Conservation (phyloP, 2,797 vertebrate genomes). For the Alosa sapidissima region DNA sequence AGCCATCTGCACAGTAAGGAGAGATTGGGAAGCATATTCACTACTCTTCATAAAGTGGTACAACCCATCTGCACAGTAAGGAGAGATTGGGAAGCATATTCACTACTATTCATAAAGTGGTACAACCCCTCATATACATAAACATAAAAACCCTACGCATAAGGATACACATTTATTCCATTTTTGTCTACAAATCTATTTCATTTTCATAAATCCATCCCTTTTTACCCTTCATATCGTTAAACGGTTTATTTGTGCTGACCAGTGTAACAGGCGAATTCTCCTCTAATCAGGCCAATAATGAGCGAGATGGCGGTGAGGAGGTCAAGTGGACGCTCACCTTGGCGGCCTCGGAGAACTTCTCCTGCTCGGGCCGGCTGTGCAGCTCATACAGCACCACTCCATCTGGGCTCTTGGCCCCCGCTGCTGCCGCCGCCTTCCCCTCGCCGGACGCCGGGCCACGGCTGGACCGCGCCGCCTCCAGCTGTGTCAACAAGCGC, state of each 20-base stretch:
- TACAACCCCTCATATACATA: not conserved
- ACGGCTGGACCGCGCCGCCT: conserved; percentile 79
- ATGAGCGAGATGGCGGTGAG: no score
- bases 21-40: not conserved
- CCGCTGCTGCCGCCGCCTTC: conserved; percentile 51
- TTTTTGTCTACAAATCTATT: not conserved
- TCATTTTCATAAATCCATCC: not conserved
- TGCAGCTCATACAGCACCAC: conserved; percentile 90
- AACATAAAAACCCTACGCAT: not conserved
- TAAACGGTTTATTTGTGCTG: no score
- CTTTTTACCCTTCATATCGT: not conserved
- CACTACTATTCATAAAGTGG: not conserved
- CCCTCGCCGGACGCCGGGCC: conserved; percentile 51
- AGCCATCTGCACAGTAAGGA: conserved; percentile 65
- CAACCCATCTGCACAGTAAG: conserved; percentile 63
- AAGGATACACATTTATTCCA: not conserved
- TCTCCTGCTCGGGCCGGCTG: conserved; percentile 91
- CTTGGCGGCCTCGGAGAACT: conserved; percentile 89
- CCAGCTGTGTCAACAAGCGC: conserved; percentile 90
- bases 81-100: not conserved
- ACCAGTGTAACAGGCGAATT: not conserved
- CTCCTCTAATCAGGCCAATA: not conserved
- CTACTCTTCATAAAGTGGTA: not conserved
- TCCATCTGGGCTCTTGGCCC: conserved; percentile 68
- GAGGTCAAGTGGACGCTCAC: conserved; percentile 59